Conservation (phyloP, 2,113 vertebrate species). For the Tenebrosternarchus preto region DNA sequence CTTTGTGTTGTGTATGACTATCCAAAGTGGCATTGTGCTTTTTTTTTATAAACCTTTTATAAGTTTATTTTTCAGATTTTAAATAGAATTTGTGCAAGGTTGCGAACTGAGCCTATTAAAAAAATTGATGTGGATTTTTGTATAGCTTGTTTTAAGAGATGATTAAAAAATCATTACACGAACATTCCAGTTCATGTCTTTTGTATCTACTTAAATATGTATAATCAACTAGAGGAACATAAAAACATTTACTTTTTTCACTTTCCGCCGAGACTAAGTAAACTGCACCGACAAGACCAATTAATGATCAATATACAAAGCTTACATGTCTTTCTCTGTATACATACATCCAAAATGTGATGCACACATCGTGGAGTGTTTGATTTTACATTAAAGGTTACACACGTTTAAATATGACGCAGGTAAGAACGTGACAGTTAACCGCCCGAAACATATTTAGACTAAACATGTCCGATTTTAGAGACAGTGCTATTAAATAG, state of each 20-base stretch:
- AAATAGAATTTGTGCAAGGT: slow-evolving; percentile 75
- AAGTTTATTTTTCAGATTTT: slow-evolving; percentile 78
- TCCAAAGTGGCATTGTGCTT: slow-evolving; percentile 90
- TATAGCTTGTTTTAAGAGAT: slow-evolving; percentile 71
- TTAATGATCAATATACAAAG: slow-evolving; percentile 10
- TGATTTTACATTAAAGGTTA: background rate
- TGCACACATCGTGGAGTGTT: background rate
- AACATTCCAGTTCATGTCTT: slow-evolving; percentile 13
- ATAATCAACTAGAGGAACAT: too few species aligned
- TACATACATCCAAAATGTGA: background rate
- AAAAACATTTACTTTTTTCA: background rate
- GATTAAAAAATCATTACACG: slow-evolving; percentile 53
- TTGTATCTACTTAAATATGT: background rate
- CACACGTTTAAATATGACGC: background rate
- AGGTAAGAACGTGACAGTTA: too few species aligned
- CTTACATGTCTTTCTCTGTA: background rate
- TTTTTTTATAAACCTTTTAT: slow-evolving; percentile 84
- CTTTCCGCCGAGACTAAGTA: background rate
- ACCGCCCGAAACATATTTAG: too few species aligned
- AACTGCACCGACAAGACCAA: background rate
- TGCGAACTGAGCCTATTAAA: slow-evolving; percentile 95
- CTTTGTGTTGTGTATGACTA: slow-evolving; percentile 81
- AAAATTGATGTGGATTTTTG: slow-evolving; percentile 74
- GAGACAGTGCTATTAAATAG: too few species aligned
- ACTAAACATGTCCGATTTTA: too few species aligned